These are phyloP conservation scores for Loris lydekkerianus DNA, from an alignment of 2,797 vertebrate genomes.

Conservation along the genomic window DNA sequence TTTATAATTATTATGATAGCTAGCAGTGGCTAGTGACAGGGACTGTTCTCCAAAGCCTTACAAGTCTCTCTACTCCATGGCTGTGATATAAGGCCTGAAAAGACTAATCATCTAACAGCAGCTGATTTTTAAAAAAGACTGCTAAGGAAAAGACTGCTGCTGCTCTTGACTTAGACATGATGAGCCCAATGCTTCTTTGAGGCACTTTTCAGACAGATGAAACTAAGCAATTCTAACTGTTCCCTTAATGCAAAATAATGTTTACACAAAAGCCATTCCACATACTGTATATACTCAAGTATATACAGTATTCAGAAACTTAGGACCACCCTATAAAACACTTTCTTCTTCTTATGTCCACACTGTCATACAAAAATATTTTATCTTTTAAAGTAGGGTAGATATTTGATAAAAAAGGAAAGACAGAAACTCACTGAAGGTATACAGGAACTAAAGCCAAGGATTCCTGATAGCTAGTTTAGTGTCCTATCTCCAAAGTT, in stretches of 20 bases:
- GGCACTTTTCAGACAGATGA: not conserved
- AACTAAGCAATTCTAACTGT: not conserved
- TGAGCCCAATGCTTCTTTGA: not conserved
- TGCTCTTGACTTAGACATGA: not conserved
- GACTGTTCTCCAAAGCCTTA: not conserved
- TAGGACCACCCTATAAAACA: not conserved
- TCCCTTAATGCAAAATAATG: constrained; percentile 1
- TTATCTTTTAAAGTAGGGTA: constrained; percentile 59
- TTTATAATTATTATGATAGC: constrained; percentile 18
- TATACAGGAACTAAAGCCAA: constrained; percentile 29
- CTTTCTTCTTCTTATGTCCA: constrained; percentile 14
- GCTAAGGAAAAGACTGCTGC: not conserved
- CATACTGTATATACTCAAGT: not conserved
- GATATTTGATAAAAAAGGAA: constrained; percentile 15
- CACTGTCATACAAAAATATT: constrained; percentile 36
- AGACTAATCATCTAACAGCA: not conserved
- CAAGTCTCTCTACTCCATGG: not conserved
- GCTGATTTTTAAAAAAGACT: not conserved
- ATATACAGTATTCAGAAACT: constrained; percentile 7
- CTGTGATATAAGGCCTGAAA: not conserved
- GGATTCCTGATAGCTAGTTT: not conserved
- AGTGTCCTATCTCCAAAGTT: not conserved
- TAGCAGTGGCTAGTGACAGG: not conserved
- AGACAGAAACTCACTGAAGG: constrained; percentile 11
- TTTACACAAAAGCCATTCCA: constrained; percentile 8